Evolutionary conservation across 2,888 invertebrate genomes (phyloP).

Genomic region (Osmoderma eremita): DNA sequence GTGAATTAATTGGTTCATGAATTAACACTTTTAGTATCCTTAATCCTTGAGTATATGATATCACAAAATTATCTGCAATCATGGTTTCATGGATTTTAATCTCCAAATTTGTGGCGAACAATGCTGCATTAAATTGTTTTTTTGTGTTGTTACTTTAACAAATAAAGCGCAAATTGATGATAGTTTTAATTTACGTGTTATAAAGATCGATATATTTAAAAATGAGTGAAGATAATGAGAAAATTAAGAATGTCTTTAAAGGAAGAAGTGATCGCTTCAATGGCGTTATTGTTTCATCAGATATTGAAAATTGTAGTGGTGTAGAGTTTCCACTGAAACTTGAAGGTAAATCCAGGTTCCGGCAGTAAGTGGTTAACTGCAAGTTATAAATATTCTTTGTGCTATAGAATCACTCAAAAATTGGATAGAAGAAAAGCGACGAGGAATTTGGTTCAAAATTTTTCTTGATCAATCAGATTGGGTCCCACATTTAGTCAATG

Average conservation of each 20-base stretch:
- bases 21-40: conserved; percentile 8
- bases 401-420: conserved; percentile 73
- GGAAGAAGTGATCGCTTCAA: conserved; percentile 73
- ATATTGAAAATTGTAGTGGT: conserved; percentile 66
- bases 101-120: neutral
- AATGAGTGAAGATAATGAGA: conserved; percentile 29
- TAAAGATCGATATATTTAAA: conserved; percentile 25
- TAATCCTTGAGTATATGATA: conserved; percentile 13
- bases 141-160: neutral
- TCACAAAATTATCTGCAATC: conserved; percentile 1
- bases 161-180: neutral
- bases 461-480: conserved; percentile 75
- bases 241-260: conserved; percentile 59
- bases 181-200: conserved; percentile 3
- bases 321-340: conserved; percentile 68
- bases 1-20: neutral
- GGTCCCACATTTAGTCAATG: conserved; percentile 76
- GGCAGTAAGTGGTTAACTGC: neutral
- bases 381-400: neutral
- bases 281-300: conserved; percentile 77
- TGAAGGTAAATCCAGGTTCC: conserved; percentile 61
- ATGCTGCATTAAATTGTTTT: neutral
- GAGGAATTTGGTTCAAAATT: conserved; percentile 86
- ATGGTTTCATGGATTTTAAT: neutral
- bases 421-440: conserved; percentile 73